phyloP scores from a whole-genome alignment of 2,797 vertebrate species.

The Ctenopoma kingsleyae region DNA sequence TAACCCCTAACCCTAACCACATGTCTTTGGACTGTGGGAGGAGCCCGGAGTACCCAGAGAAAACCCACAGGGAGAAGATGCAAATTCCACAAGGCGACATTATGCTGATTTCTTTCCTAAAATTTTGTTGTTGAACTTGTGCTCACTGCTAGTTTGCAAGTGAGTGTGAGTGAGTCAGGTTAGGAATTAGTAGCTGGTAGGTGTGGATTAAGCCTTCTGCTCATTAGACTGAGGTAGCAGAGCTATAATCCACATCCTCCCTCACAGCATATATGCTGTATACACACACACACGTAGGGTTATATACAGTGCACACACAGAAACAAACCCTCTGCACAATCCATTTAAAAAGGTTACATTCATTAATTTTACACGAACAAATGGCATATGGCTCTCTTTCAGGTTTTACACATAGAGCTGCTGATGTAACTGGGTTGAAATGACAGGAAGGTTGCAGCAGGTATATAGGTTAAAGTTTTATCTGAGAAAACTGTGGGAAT shows the following conservation, averaged over 20 bases:
- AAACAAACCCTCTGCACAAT: constrained; percentile 34
- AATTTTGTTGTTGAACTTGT: background rate
- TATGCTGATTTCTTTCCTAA: background rate
- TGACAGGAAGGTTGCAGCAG: constrained; percentile 57
- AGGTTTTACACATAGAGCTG: constrained; percentile 47
- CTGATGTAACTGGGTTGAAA: constrained; percentile 76
- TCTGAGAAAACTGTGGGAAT: constrained; percentile 54
- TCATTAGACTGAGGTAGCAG: constrained; percentile 55
- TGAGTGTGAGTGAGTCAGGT: constrained; percentile 53
- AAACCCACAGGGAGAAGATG: too few relatives aligned
- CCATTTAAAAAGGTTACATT: constrained; percentile 57
- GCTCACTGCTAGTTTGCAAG: constrained; percentile 18
- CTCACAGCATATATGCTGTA: constrained; percentile 21
- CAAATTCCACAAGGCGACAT: too few relatives aligned
- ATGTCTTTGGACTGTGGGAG: too few relatives aligned
- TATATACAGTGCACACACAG: constrained; percentile 22
- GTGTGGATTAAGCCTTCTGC: constrained; percentile 62
- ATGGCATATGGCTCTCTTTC: constrained; percentile 53
- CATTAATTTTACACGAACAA: constrained; percentile 67
- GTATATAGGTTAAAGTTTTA: constrained; percentile 56
- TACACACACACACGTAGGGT: background rate
- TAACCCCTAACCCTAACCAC: too few relatives aligned
- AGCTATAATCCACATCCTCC: constrained; percentile 61
- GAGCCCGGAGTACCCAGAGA: too few relatives aligned
- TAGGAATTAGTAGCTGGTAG: constrained; percentile 60